Evolutionary conservation across 1,140 invertebrate genomes (phyloP).

Genomic region (Leptoteleia sp.): DNA sequence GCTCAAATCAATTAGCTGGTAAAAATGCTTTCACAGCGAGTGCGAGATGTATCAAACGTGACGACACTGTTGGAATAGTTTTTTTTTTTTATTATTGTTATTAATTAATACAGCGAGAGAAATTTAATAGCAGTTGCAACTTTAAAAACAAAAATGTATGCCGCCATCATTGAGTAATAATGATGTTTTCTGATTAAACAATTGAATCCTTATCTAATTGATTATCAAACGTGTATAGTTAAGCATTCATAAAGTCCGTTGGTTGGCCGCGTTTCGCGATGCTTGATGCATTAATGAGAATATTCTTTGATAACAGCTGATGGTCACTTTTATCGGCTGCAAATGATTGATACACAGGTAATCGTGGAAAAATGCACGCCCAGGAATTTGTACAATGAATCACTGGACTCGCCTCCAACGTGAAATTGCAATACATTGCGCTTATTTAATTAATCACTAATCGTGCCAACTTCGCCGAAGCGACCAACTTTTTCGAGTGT

Average conservation of each 20-base stretch:
- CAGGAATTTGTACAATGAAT: conserved; percentile 18
- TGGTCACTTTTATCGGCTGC: conserved; percentile 4
- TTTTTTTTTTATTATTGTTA: too few species aligned
- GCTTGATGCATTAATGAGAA: conserved; percentile 12
- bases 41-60: too few species aligned
- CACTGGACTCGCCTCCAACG: conserved; percentile 8
- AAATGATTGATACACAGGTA: conserved; percentile 12
- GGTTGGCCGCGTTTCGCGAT: conserved; percentile 3
- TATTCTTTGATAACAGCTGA: conserved; percentile 5
- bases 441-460: conserved; percentile 18
- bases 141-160: too few species aligned
- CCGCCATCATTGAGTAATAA: not conserved
- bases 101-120: too few species aligned
- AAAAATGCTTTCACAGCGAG: too few species aligned
- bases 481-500: conserved; percentile 3
- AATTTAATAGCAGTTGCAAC: too few species aligned
- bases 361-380: conserved; percentile 12
- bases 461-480: conserved; percentile 19
- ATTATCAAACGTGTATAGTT: conserved; percentile 11
- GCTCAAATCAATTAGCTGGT: too few species aligned
- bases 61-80: too few species aligned
- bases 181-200: not conserved
- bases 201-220: not conserved
- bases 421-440: conserved; percentile 7
- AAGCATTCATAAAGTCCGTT: not conserved